phyloP scores from a whole-genome alignment of 2,888 invertebrate species.

The Trachelus tabidus region DNA sequence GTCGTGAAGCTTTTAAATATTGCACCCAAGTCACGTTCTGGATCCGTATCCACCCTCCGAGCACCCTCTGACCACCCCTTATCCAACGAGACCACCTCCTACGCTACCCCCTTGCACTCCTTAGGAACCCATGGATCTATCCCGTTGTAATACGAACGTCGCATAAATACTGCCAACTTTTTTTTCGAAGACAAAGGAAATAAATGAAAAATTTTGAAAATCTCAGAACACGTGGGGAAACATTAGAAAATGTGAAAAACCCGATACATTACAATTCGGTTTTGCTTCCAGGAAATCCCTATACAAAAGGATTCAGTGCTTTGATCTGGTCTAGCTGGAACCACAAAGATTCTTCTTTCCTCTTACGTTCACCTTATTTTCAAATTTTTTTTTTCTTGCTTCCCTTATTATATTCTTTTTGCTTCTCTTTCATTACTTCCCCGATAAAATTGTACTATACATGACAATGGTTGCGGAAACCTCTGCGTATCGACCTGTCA shows the following conservation, averaged over 20 bases:
- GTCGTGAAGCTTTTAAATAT: conserved; percentile 62
- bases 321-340: background rate
- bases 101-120: background rate
- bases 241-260: background rate
- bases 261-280: background rate
- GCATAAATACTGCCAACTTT: conserved; percentile 59
- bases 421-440: background rate
- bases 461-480: conserved; percentile 19
- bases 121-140: background rate
- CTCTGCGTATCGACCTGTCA: conserved; percentile 31
- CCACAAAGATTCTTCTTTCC: background rate
- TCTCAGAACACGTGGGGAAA: background rate
- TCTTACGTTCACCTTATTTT: background rate
- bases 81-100: background rate
- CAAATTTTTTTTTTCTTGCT: background rate
- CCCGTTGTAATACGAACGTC: conserved; percentile 40
- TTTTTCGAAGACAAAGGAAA: conserved; percentile 46
- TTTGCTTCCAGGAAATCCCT: background rate
- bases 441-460: background rate
- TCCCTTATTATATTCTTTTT: background rate
- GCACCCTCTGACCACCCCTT: conserved; percentile 24
- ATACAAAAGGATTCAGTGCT: background rate
- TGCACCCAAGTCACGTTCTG: conserved; percentile 64
- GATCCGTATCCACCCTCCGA: conserved; percentile 49
- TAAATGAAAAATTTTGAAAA: background rate